Percentiles rank a stretch among this genome's conserved stretches.
Evolutionary conservation across 2,113 vertebrate species (phyloP).

Genomic region (Cheilinus undulatus): DNA sequence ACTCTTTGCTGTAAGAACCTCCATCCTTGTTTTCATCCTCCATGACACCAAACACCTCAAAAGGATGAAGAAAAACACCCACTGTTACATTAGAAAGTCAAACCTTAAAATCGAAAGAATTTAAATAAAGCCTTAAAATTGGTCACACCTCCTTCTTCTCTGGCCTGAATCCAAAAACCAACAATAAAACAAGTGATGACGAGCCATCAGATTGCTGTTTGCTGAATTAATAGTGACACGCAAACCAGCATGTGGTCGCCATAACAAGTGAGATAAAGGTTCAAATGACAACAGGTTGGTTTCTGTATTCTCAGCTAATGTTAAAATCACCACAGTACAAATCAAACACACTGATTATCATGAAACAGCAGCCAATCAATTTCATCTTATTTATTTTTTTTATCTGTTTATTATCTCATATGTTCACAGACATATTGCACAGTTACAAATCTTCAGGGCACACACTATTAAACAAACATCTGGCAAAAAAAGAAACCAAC

Average conservation of each 20-base stretch:
- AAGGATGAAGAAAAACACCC: background rate
- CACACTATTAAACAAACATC: conserved; percentile 37
- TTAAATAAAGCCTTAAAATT: background rate
- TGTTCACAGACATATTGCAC: conserved; percentile 74
- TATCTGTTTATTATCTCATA: conserved; percentile 66
- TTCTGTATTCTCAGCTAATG: background rate
- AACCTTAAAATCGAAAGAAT: background rate
- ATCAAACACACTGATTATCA: background rate
- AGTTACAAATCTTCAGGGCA: conserved; percentile 57
- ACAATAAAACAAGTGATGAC: background rate
- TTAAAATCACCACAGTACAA: background rate
- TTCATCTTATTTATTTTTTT: background rate
- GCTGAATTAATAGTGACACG: background rate
- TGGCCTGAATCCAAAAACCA: background rate
- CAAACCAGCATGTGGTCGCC: background rate
- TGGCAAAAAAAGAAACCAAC: conserved; percentile 23
- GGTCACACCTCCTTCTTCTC: background rate
- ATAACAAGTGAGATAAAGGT: background rate
- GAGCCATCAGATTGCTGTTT: background rate
- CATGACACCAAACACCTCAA: conserved; percentile 17
- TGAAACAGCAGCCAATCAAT: background rate
- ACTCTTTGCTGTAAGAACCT: conserved; percentile 16
- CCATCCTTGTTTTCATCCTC: conserved; percentile 7
- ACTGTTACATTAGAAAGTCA: background rate
- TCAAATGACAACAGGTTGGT: background rate